Evolutionary conservation across 2,797 vertebrate genomes (phyloP).

Genomic region (Girardinus metallicus): DNA sequence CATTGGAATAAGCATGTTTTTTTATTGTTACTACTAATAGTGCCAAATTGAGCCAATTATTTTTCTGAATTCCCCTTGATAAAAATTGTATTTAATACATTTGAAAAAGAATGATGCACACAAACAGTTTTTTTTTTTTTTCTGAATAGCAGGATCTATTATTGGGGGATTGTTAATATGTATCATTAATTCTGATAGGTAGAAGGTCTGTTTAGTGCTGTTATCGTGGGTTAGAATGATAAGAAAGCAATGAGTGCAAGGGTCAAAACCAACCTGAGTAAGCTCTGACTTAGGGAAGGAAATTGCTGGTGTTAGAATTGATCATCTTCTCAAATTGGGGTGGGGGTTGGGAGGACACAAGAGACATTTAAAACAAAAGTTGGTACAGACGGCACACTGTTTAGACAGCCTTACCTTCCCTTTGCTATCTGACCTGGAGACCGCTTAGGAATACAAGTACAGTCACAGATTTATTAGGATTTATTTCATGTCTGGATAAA

Average conservation of each 20-base stretch:
- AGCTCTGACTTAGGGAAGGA: slow-evolving; percentile 27
- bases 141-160: slow-evolving; percentile 99
- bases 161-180: slow-evolving; percentile 68
- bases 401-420: slow-evolving; percentile 81
- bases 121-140: slow-evolving; percentile 60
- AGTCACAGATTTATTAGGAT: slow-evolving; percentile 70
- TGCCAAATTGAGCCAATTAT: slow-evolving; percentile 39
- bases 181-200: slow-evolving; percentile 35
- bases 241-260: slow-evolving; percentile 15
- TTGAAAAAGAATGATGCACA: slow-evolving; percentile 74
- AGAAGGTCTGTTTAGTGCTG: slow-evolving; percentile 39
- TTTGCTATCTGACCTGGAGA: slow-evolving; percentile 79
- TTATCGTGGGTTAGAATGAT: slow-evolving; percentile 20
- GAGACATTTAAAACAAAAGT: slow-evolving; percentile 70
- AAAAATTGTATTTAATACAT: slow-evolving; percentile 9
- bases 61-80: slow-evolving; percentile 31
- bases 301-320: slow-evolving; percentile 29
- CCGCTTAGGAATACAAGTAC: slow-evolving; percentile 78
- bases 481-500: slow-evolving; percentile 44
- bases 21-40: neutral
- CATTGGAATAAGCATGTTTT: slow-evolving; percentile 30
- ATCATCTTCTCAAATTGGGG: slow-evolving; percentile 47
- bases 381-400: slow-evolving; percentile 70
- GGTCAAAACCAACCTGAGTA: slow-evolving; percentile 29
- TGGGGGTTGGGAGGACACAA: slow-evolving; percentile 50